phyloP scores from a whole-genome alignment of 2,113 vertebrate species.

The Carollia perspicillata region DNA sequence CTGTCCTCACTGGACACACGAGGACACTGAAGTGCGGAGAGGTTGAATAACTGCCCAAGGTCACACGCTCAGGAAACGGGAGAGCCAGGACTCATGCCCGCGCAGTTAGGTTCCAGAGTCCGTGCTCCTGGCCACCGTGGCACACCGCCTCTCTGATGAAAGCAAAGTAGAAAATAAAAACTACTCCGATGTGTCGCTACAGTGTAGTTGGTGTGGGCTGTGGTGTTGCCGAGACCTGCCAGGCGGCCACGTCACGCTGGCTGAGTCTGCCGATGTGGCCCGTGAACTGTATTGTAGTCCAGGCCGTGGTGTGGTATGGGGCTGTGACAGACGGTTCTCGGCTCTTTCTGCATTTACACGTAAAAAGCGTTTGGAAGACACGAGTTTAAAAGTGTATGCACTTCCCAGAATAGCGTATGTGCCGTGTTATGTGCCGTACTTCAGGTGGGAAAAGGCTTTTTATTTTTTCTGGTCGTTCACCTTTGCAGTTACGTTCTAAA shows the following conservation, averaged over 20 bases:
- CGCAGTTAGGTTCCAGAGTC: neutral
- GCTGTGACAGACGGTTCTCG: neutral
- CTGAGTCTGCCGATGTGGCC: neutral
- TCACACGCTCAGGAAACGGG: neutral
- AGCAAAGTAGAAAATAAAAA: neutral
- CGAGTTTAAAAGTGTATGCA: neutral
- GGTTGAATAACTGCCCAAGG: neutral
- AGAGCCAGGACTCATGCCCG: neutral
- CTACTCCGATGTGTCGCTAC: neutral
- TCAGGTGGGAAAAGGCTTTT: neutral
- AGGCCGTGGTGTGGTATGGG: neutral
- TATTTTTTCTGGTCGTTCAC: neutral
- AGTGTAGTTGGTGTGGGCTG: neutral
- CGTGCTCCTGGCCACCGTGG: neutral
- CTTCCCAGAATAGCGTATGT: neutral
- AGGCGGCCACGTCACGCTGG: neutral
- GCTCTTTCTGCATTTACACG: conserved; percentile 40
- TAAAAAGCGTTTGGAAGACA: neutral
- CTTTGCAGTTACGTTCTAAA: conserved; percentile 41
- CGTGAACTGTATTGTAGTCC: neutral
- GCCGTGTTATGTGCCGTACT: neutral
- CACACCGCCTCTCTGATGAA: neutral
- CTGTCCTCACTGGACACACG: neutral
- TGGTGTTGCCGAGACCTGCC: neutral
- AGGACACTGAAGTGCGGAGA: neutral